Base-by-base conservation (phyloP, 1,140 invertebrate species). In the Procambarus virginalis region DNA sequence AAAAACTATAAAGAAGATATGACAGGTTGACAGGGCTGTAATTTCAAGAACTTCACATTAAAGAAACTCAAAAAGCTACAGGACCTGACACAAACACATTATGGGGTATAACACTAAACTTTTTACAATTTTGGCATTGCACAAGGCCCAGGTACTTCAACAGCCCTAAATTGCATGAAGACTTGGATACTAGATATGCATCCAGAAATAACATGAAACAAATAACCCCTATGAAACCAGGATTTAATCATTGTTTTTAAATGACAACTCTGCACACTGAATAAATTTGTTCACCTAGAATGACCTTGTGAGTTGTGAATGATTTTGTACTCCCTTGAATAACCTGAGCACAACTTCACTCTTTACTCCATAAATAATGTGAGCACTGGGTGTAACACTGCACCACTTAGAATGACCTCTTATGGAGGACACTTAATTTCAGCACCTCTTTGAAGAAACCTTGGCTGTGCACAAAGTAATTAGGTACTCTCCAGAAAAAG, bases 261-360 rank as follows among this genome's bases (percentile, higher is more conserved):
- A 68, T 34, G 68, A 22, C 68, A 34, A 22, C n/a, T 6, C 20
- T 70, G 68, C 68, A 34, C 68, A 70, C 6, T 70, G 22, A 20
- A 70, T 34, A 34, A 70, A 10, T 78, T 78, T 78, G 76, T 78
- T 49, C 46, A 45, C 76, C 76, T n/a, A 78, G 76, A 51, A 78
- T 78, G 46, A 51, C 76, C 49, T 48, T 70, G 12, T 20, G 34
- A 55, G 79, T 58, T 70, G 51, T 73, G 81, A 84, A 84, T 60
- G 60, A 84, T 84, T 84, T 84, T 84, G 82, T 84, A 84, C 82
- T 84, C 82, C 46, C 70, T 51, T 51, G 68, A 46, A 84, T 70
- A 49, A 73, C 82, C 82, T 75, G 70, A 84, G 82, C 82, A 75
- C 80, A 81, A 60, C 51, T 58, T 34, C 51, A 14, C 68, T 60